Evolutionary conservation across 2,888 invertebrate species (phyloP).

Genomic region (Drosophila melanosoma): DNA sequence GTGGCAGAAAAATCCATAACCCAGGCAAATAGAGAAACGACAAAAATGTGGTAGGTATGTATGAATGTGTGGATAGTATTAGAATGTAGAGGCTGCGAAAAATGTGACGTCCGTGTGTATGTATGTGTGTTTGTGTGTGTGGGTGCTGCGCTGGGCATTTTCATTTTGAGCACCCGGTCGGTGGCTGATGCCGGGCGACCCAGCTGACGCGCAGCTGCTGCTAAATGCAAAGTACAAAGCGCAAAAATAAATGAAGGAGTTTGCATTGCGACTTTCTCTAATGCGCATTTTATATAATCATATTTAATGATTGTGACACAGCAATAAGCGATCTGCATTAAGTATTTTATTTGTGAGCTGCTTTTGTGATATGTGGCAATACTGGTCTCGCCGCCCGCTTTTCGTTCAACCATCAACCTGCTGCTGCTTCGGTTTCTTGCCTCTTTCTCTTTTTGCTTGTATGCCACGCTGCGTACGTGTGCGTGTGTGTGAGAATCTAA

Average conservation of each 20-base stretch:
- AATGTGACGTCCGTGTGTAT: slow-evolving; percentile 48
- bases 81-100: slow-evolving; percentile 57
- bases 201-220: slow-evolving; percentile 46
- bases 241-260: slow-evolving; percentile 12
- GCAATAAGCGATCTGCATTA: slow-evolving; percentile 25
- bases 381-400: slow-evolving; percentile 36
- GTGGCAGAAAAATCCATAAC: slow-evolving; percentile 76
- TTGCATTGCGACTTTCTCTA: slow-evolving; percentile 16
- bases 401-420: slow-evolving; percentile 46
- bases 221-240: slow-evolving; percentile 8
- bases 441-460: slow-evolving; percentile 41
- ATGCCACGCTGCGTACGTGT: neutral
- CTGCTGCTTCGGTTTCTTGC: slow-evolving; percentile 24
- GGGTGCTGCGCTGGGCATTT: slow-evolving; percentile 77
- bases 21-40: slow-evolving; percentile 50
- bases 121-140: slow-evolving; percentile 25
- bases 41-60: slow-evolving; percentile 74
- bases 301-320: slow-evolving; percentile 3
- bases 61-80: slow-evolving; percentile 45
- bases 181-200: slow-evolving; percentile 40
- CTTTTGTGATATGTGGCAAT: slow-evolving; percentile 46
- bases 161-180: slow-evolving; percentile 35
- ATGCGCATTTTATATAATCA: slow-evolving; percentile 42
- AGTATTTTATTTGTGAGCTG: slow-evolving; percentile 5
- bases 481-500: slow-evolving; percentile 27